A percentile compares a stretch with the other conserved stretches of the same genome.
Evolutionary conservation across 2,888 invertebrate species (phyloP).

Genomic region (Lepidocyrtoides sp.): DNA sequence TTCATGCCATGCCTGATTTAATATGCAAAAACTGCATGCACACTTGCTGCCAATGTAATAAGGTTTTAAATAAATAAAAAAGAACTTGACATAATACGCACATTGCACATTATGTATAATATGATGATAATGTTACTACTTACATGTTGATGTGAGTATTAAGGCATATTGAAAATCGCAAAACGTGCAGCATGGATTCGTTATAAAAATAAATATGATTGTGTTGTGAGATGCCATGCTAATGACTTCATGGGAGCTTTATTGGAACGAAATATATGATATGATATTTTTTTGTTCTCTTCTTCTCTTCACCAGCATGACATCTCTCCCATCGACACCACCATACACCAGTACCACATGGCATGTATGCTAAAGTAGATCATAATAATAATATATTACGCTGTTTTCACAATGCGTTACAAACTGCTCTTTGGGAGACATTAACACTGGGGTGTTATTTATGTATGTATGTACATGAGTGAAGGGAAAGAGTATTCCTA

Average conservation of each 20-base stretch:
- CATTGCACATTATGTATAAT: no score
- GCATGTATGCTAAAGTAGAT: conserved; percentile 1
- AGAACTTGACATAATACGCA: no score
- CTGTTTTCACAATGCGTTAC: not conserved
- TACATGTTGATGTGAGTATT: no score
- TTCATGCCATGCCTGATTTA: conserved; percentile 46
- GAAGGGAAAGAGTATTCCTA: not conserved
- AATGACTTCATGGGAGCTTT: conserved; percentile 39
- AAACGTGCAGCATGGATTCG: not conserved
- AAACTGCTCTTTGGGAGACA: not conserved
- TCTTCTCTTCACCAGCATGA: not conserved
- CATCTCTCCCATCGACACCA: conserved; percentile 7
- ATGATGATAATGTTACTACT: no score
- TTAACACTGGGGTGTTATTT: no score
- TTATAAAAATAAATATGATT: conserved; percentile 50
- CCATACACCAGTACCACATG: not conserved
- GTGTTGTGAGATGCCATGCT: conserved; percentile 7
- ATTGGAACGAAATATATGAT: conserved; percentile 38
- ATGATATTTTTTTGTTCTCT: conserved; percentile 21
- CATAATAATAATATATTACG: no score
- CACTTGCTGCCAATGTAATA: not conserved
- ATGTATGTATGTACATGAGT: not conserved
- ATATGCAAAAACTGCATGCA: conserved; percentile 5
- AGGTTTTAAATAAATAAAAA: not conserved
- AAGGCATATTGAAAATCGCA: conserved; percentile 28